Evolutionary conservation across 92 coral and sea anemone genomes (phyloP).

Genomic region (Umimayanthus chanpuru): DNA sequence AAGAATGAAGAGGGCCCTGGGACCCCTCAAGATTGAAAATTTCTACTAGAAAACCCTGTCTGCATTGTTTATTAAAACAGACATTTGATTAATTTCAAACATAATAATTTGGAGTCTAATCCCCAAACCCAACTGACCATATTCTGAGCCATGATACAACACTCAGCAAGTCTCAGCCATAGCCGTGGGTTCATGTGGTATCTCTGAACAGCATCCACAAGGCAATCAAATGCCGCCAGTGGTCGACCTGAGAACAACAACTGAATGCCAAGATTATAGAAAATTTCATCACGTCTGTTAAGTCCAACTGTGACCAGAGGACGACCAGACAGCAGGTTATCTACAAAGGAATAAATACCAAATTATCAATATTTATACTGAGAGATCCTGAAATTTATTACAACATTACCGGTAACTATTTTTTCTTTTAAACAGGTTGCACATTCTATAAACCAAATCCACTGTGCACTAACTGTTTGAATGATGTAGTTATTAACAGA

Average conservation of each 20-base stretch:
- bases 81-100: too few species aligned
- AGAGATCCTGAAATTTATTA: too few species aligned
- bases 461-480: too few species aligned
- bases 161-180: slow-evolving; percentile 98
- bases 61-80: too few species aligned
- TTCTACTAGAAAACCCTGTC: too few species aligned
- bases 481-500: too few species aligned
- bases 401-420: too few species aligned
- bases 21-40: too few species aligned
- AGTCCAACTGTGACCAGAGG: slow-evolving; percentile 80
- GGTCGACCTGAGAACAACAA: slow-evolving; percentile 92
- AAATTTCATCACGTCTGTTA: slow-evolving; percentile 86
- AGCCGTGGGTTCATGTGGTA: slow-evolving; percentile 95
- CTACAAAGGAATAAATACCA: slow-evolving; percentile 51
- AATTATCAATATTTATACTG: too few species aligned
- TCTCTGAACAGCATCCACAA: slow-evolving; percentile 92
- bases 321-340: slow-evolving; percentile 76
- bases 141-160: slow-evolving; percentile 91
- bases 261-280: slow-evolving; percentile 96
- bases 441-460: too few species aligned
- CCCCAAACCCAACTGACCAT: slow-evolving; percentile 61
- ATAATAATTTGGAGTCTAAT: background rate
- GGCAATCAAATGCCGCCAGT: slow-evolving; percentile 90
- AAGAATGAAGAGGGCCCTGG: too few species aligned
- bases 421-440: too few species aligned